These are phyloP conservation scores for Drosophila sproati DNA, from an alignment of 1,140 invertebrate genomes.

Conservation along the genomic window DNA sequence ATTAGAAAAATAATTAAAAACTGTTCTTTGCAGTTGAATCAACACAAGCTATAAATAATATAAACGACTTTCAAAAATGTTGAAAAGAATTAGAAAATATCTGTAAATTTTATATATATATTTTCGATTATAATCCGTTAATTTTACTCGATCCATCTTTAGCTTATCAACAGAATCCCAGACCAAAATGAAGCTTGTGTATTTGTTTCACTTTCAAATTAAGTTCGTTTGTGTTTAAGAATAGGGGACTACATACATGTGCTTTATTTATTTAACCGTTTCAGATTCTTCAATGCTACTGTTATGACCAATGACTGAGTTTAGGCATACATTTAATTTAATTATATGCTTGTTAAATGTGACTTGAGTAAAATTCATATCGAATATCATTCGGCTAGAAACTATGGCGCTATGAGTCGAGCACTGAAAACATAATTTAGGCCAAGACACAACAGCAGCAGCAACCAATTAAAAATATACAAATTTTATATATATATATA, in stretches of 20 bases:
- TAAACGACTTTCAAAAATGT: too few species aligned
- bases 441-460: constrained; percentile 17
- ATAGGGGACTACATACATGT: constrained; percentile 20
- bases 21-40: too few species aligned
- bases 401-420: constrained; percentile 30
- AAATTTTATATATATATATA: constrained; percentile 27
- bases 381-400: constrained; percentile 40
- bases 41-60: too few species aligned
- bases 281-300: constrained; percentile 10
- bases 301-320: constrained; percentile 12
- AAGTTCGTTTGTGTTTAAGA: not conserved
- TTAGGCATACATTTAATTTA: constrained; percentile 8
- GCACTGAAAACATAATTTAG: constrained; percentile 19
- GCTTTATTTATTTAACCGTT: constrained; percentile 29
- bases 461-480: constrained; percentile 54
- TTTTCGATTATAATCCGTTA: not conserved
- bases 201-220: not conserved
- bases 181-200: too few species aligned
- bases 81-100: too few species aligned
- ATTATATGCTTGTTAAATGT: not conserved
- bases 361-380: constrained; percentile 34
- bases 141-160: too few species aligned
- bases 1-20: too few species aligned
- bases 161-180: too few species aligned
- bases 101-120: not conserved